Evolutionary conservation across 2,113 vertebrate species (phyloP).

Genomic region (Vidua chalybeata): DNA sequence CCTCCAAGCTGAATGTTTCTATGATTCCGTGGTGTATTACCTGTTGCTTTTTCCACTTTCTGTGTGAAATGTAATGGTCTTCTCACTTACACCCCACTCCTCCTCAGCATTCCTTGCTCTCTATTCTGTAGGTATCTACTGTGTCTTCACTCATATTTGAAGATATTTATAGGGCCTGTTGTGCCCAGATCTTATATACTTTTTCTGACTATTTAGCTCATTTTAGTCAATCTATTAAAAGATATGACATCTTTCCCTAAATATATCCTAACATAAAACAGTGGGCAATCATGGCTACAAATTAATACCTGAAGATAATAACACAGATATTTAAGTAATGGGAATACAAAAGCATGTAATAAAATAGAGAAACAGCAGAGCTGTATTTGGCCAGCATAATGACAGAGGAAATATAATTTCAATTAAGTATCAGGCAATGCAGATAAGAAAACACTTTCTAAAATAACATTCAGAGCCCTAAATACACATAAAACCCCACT

Average conservation of each 20-base stretch:
- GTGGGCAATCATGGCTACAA: neutral
- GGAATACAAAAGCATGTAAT: neutral
- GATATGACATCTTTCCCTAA: neutral
- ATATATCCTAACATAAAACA: neutral
- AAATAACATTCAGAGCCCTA: neutral
- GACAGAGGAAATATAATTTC: neutral
- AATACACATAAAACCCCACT: neutral
- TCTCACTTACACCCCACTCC: neutral
- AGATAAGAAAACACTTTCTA: neutral
- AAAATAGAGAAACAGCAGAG: neutral
- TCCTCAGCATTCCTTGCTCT: neutral
- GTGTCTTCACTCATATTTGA: neutral
- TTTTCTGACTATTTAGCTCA: neutral
- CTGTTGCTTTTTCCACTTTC: neutral
- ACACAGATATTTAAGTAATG: neutral
- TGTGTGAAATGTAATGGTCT: neutral
- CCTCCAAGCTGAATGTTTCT: neutral
- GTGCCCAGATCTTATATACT: neutral
- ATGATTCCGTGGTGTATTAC: neutral
- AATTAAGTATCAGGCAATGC: neutral
- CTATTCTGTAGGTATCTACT: neutral
- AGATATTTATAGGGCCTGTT: neutral
- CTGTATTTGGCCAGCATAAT: neutral
- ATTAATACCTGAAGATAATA: neutral
- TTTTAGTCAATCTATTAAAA: neutral